phyloP scores from a whole-genome alignment of 2,113 vertebrate genomes.

The Charadrius vociferus region DNA sequence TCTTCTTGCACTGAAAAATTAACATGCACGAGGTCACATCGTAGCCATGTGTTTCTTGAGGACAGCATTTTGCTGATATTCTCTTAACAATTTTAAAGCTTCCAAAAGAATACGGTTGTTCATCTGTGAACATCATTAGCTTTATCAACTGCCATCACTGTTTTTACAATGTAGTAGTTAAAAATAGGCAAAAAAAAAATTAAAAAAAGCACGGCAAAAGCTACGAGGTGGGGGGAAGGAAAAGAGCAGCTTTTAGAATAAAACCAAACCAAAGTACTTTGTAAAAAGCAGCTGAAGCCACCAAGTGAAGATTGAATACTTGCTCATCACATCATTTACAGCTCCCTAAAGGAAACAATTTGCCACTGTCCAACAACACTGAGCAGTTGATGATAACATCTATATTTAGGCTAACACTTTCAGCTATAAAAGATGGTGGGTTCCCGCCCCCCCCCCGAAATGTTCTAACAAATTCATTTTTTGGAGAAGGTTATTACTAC shows the following conservation, averaged over 20 bases:
- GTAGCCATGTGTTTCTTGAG: fast-evolving
- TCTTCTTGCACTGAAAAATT: not conserved
- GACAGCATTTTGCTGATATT: not conserved
- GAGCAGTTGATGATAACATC: not conserved
- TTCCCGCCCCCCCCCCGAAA: not conserved
- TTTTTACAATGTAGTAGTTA: not conserved
- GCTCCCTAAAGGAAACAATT: not conserved
- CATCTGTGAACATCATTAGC: not conserved
- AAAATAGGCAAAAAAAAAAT: not conserved
- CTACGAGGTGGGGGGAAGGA: not conserved
- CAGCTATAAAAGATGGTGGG: not conserved
- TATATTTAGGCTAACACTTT: slow-evolving; percentile 1
- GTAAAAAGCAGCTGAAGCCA: not conserved
- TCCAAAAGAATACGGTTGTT: not conserved
- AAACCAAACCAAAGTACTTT: not conserved
- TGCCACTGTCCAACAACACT: not conserved
- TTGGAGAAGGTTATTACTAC: not conserved
- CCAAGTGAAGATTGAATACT: not conserved
- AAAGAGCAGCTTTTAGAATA: not conserved
- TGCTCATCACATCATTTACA: not conserved
- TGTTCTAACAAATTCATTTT: not conserved
- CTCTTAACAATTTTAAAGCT: not conserved
- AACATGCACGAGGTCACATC: not conserved
- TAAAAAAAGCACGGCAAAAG: not conserved
- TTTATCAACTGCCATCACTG: not conserved